Evolutionary conservation across 2,113 vertebrate genomes (phyloP), one percentile per base, ranked within the genome.

Genomic region (Cinclus cinclus): DNA sequence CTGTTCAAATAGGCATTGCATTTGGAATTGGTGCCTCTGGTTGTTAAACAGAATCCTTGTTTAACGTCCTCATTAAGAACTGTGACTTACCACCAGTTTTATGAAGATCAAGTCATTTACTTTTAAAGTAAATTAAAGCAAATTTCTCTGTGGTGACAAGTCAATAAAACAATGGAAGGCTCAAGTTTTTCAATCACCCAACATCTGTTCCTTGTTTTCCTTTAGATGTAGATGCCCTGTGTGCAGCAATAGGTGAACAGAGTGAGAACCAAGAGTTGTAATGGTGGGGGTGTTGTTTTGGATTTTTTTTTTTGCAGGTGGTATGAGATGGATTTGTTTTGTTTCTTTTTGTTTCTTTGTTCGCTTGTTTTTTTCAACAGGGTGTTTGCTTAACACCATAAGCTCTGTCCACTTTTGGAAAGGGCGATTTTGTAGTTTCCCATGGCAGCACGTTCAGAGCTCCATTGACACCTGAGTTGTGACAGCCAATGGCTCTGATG

Each of bases 91-190:
- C 94, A 92, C 92, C 75, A 73, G 87, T 92, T 96, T 97, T 96
- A 97, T 96, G 97, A 98, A 95, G 94, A 97, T 97, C 92, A 94
- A 97, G 96, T 97, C 17, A 97, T 98, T 98, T 97, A 97, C 94
- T 97, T 97, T 96, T 87, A 79, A 97, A 98, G 96, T 97, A 98
- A 98, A 98, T 92, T 97, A 97, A 92, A 97, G 95, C 92, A 91
- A 84, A 96, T 98, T 97, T 97, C 95, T 96, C 91, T 89, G 81
- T 78, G 88, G 95, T 96, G 96, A 97, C 97, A 98, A 97, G 97
- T 95, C 97, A 96, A 95, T 97, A 97, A 97, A 98, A 96, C 92
- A 96, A 96, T 76, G 47, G 78, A 97, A 93, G 80, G 44, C 78
- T 95, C 68, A 76, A 92, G 91, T 58, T 92, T 96, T 96, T 95